Conservation (phyloP, 2,888 invertebrate species). For the Cyaniris semiargus region DNA sequence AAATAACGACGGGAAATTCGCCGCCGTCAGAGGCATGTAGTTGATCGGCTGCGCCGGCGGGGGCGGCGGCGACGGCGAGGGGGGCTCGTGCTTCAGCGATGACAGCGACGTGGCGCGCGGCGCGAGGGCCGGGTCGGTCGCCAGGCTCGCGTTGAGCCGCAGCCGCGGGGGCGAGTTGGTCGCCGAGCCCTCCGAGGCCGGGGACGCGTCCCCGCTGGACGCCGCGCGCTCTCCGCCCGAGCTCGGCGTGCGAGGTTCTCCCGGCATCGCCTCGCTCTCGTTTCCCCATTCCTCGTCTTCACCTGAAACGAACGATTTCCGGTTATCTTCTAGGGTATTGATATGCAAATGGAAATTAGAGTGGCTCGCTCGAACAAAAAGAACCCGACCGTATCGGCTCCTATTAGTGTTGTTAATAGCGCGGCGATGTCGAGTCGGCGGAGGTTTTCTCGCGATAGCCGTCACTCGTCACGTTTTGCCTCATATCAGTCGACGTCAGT, state of each 20-base stretch:
- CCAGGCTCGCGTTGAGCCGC: slow-evolving; percentile 88
- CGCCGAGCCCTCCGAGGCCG: slow-evolving; percentile 60
- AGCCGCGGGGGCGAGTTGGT: slow-evolving; percentile 82
- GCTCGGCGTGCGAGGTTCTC: slow-evolving; percentile 77
- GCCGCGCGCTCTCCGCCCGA: slow-evolving; percentile 68
- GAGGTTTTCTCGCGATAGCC: slow-evolving; percentile 67
- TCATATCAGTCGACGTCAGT: slow-evolving; percentile 74
- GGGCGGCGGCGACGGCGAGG: slow-evolving; percentile 73
- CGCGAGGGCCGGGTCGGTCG: slow-evolving; percentile 90
- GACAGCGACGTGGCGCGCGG: slow-evolving; percentile 83
- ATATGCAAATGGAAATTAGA: slow-evolving; percentile 50
- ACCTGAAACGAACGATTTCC: slow-evolving; percentile 66
- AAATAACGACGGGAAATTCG: slow-evolving; percentile 67
- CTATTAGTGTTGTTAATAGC: slow-evolving; percentile 75
- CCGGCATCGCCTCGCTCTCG: slow-evolving; percentile 81
- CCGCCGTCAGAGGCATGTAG: slow-evolving; percentile 77
- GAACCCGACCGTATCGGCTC: slow-evolving; percentile 57
- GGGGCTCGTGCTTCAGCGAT: slow-evolving; percentile 71
- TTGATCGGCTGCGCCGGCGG: slow-evolving; percentile 67
- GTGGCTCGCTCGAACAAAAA: slow-evolving; percentile 50
- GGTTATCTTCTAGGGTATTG: slow-evolving; percentile 37
- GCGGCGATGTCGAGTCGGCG: slow-evolving; percentile 64
- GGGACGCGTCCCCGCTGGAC: slow-evolving; percentile 64
- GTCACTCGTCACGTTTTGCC: slow-evolving; percentile 77
- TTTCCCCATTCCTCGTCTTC: slow-evolving; percentile 85